phyloP scores from a whole-genome alignment of 2,888 invertebrate genomes.

The Ichneumoninae sp. region DNA sequence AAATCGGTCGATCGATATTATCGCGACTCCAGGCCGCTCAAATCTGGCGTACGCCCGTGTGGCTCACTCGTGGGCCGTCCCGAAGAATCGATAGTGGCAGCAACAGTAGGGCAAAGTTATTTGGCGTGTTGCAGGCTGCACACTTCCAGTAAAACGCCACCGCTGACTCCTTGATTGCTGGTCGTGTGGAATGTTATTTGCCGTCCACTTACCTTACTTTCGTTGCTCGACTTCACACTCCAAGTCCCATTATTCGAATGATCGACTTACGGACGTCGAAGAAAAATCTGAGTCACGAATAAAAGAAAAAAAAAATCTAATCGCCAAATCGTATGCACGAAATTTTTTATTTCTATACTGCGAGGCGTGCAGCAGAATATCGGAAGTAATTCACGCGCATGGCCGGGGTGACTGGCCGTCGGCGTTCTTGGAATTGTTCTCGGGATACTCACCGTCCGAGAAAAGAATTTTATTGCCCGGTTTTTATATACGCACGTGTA shows the following conservation, averaged over 20 bases:
- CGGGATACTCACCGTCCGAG: slow-evolving; percentile 22
- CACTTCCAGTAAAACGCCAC: slow-evolving; percentile 40
- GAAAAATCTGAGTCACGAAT: neutral
- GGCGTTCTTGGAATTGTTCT: slow-evolving; percentile 3
- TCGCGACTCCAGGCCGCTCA: slow-evolving; percentile 46
- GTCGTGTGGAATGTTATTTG: slow-evolving; percentile 55
- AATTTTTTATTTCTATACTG: slow-evolving; percentile 18
- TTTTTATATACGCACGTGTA: too few relatives aligned
- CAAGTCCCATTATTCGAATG: neutral
- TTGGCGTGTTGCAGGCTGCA: slow-evolving; percentile 58
- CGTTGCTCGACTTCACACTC: too few relatives aligned
- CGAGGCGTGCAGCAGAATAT: slow-evolving; percentile 29
- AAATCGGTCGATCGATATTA: slow-evolving; percentile 66
- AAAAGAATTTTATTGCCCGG: slow-evolving; percentile 16
- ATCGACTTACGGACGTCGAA: neutral
- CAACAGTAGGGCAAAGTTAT: slow-evolving; percentile 60
- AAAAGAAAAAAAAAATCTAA: neutral
- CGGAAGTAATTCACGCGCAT: slow-evolving; percentile 49
- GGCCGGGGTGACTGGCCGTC: slow-evolving; percentile 39
- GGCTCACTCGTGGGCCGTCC: slow-evolving; percentile 28
- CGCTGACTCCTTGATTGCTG: slow-evolving; percentile 63
- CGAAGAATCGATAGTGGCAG: slow-evolving; percentile 62
- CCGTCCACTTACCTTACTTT: slow-evolving; percentile 29
- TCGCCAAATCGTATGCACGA: slow-evolving; percentile 35
- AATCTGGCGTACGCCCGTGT: slow-evolving; percentile 24